A percentile compares a stretch with the other conserved stretches of the same genome.
These are phyloP conservation scores for Hydractinia echinata DNA, from an alignment of 30 jellyfish, hydroid and myxozoan species.

Conservation along the genomic window DNA sequence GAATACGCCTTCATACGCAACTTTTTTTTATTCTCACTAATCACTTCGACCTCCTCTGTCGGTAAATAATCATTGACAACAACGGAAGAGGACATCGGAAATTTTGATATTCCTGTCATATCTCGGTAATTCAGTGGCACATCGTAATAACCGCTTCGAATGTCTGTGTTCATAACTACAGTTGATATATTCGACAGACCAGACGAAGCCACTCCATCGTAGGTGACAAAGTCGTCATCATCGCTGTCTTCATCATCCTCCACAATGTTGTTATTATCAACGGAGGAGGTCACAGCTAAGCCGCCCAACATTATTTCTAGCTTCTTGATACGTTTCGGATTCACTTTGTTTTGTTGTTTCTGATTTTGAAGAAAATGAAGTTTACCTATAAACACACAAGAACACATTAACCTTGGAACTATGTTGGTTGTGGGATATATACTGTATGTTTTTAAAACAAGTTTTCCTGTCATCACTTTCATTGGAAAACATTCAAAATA, in stretches of 20 bases:
- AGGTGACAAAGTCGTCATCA: slow-evolving; percentile 19
- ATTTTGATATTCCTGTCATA: background rate
- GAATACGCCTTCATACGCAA: background rate
- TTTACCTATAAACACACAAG: no score
- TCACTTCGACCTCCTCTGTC: slow-evolving; percentile 9
- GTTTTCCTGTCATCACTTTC: no score
- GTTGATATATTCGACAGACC: background rate
- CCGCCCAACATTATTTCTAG: no score
- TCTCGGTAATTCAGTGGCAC: slow-evolving; percentile 17
- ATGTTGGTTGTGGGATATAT: no score
- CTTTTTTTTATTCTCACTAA: background rate
- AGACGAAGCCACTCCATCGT: slow-evolving; percentile 11
- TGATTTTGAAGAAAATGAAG: no score
- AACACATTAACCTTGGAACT: no score
- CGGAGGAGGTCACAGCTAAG: no score
- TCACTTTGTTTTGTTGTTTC: no score
- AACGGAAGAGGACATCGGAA: background rate
- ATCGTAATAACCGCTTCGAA: slow-evolving; percentile 15
- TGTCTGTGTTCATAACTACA: slow-evolving; percentile 17
- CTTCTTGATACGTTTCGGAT: no score
- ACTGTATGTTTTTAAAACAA: no score
- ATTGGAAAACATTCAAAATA: no score
- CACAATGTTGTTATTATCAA: no score
- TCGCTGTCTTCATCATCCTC: background rate
- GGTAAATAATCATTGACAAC: background rate